A percentile compares a stretch with the other conserved stretches of the same genome.
Evolutionary conservation across 2,797 vertebrate species (phyloP).

Genomic region (Accipiter superciliosus): DNA sequence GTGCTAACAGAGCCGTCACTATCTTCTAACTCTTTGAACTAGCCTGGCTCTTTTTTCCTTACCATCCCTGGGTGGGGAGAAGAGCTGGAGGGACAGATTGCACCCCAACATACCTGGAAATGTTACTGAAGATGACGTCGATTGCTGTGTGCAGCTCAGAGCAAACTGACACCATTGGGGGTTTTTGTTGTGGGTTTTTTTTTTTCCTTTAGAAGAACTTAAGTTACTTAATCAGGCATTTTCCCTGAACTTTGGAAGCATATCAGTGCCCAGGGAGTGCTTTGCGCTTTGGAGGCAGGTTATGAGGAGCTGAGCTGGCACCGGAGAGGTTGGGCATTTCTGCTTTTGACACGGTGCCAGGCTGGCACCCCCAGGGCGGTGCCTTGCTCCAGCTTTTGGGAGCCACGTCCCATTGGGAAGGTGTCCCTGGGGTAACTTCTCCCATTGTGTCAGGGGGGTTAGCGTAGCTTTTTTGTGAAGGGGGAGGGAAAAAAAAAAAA

Average conservation of each 20-base stretch:
- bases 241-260: background rate
- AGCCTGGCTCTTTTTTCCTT: background rate
- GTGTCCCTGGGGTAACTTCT: background rate
- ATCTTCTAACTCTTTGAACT: background rate
- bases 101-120: accelerated
- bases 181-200: too few species aligned
- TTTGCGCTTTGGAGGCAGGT: background rate
- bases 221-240: background rate
- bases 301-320: background rate
- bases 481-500: background rate
- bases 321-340: accelerated
- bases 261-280: background rate
- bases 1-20: conserved; percentile 38
- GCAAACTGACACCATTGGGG: background rate
- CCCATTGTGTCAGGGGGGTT: background rate
- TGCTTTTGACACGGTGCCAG: accelerated
- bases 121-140: accelerated
- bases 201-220: background rate
- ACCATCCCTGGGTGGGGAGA: background rate
- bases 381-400: background rate
- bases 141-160: background rate
- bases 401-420: accelerated
- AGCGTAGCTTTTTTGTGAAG: background rate
- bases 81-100: background rate
- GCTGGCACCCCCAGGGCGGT: background rate